Evolutionary conservation across 2,888 invertebrate species (phyloP).

Genomic region (Drosophila maculinotata): DNA sequence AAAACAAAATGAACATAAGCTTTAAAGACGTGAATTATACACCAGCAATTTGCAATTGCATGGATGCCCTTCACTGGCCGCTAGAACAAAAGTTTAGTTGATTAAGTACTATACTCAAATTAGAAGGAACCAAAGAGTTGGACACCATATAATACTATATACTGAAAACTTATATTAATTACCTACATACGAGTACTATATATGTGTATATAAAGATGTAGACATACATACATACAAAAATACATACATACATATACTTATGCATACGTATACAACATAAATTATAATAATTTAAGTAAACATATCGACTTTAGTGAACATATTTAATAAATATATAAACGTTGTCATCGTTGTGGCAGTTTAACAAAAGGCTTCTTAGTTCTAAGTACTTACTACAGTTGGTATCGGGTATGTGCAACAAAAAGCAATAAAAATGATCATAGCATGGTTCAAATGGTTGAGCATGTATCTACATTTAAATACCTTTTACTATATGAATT

Average conservation of each 20-base stretch:
- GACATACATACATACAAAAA: slow-evolving; percentile 38
- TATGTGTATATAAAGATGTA: slow-evolving; percentile 23
- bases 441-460: slow-evolving; percentile 13
- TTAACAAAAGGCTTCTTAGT: slow-evolving; percentile 62
- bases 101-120: slow-evolving; percentile 32
- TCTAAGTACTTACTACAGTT: slow-evolving; percentile 49
- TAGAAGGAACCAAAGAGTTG: slow-evolving; percentile 21
- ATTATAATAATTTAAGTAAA: slow-evolving; percentile 59
- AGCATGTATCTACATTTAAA: slow-evolving; percentile 2
- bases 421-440: slow-evolving; percentile 43
- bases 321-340: slow-evolving; percentile 46
- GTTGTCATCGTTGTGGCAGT: slow-evolving; percentile 52
- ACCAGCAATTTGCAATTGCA: slow-evolving; percentile 44
- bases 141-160: slow-evolving; percentile 23
- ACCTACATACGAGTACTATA: slow-evolving; percentile 23
- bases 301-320: slow-evolving; percentile 43
- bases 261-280: slow-evolving; percentile 16
- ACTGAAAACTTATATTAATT: slow-evolving; percentile 16
- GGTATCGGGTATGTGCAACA: slow-evolving; percentile 39
- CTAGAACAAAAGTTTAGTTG: slow-evolving; percentile 69
- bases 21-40: slow-evolving; percentile 58
- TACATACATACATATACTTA: slow-evolving; percentile 29
- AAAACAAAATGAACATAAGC: slow-evolving; percentile 56
- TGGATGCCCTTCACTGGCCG: slow-evolving; percentile 82
- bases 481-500: slow-evolving; percentile 2